Evolutionary conservation across 2,113 vertebrate species (phyloP).

Genomic region (Spilogale gracilis): DNA sequence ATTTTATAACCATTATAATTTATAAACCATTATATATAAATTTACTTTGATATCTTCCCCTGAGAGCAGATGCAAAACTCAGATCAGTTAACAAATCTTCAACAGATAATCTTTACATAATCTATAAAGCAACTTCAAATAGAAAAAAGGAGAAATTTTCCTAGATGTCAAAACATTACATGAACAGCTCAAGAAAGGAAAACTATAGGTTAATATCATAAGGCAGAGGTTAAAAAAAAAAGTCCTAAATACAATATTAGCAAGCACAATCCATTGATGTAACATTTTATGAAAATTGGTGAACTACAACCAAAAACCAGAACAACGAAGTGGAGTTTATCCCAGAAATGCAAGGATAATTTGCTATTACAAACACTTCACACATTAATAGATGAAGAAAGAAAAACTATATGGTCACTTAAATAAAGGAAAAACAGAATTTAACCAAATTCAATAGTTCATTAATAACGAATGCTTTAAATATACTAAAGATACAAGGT

Average conservation of each 20-base stretch:
- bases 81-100: neutral
- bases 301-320: neutral
- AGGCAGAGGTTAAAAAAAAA: neutral
- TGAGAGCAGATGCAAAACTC: neutral
- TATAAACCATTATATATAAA: constrained; percentile 3
- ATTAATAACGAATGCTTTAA: neutral
- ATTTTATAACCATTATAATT: neutral
- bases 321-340: neutral
- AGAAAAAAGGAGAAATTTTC: neutral
- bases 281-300: neutral
- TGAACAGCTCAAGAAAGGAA: neutral
- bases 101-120: neutral
- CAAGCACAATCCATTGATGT: neutral
- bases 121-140: constrained; percentile 10
- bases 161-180: neutral
- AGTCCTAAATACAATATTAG: neutral
- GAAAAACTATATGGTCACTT: neutral
- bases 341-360: constrained; percentile 15
- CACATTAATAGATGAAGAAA: neutral
- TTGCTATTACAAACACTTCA: neutral
- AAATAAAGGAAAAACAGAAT: neutral
- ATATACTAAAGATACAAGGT: constrained; percentile 28
- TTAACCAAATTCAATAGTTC: neutral
- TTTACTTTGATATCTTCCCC: neutral
- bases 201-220: neutral